Base-by-base conservation (phyloP, 2,888 invertebrate genomes). In the Amorpha juglandis region DNA sequence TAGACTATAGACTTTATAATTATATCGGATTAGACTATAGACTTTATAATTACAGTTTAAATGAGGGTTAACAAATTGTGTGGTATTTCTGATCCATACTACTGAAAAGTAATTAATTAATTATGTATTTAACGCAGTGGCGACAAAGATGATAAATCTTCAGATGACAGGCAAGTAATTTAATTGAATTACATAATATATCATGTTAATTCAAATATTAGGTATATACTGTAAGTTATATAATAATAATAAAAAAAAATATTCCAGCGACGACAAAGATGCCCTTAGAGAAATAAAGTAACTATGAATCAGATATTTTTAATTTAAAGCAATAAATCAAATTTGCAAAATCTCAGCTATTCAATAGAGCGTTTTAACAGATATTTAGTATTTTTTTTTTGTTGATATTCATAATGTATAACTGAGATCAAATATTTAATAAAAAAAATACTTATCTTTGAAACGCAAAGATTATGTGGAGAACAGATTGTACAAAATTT, bases 221-320 rank as follows among this genome's bases (percentile, higher is more conserved):
- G n/a, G n/a, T 38, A 38, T 9, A 7, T 1, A 38, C 7, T 9
- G 9, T 9, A 9, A 38, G 9, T 9, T 3, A 38, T 6, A 38
- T 38, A 2, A 2, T 0, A 38, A 38, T 33, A 19, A 53, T 19
- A 8, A 38, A n/a, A 38, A 0, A n/a, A n/a, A 35, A 21, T 62
- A 64, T 76, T 74, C 27, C 70, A 83, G 82, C 63, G 72, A 69
- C 19, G 62, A 70, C 6, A 75, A 74, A 45, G 74, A 70, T 33
- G 69, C 45, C 35, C 63, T 79, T 16, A 77, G 80, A 67, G 50
- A 78, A 62, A 51, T 42, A 14, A 74, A 71, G 79, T 80, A 74
- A 74, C 69, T 68, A 1, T 62, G 6, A 35, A 8, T 4, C n/a
- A 53, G 14, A n/a, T n/a, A 52, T 12, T 35, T 53, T n/a, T 53